These are phyloP conservation scores for Odontomachus brunneus DNA, from an alignment of 1,140 invertebrate species.

Conservation along the genomic window DNA sequence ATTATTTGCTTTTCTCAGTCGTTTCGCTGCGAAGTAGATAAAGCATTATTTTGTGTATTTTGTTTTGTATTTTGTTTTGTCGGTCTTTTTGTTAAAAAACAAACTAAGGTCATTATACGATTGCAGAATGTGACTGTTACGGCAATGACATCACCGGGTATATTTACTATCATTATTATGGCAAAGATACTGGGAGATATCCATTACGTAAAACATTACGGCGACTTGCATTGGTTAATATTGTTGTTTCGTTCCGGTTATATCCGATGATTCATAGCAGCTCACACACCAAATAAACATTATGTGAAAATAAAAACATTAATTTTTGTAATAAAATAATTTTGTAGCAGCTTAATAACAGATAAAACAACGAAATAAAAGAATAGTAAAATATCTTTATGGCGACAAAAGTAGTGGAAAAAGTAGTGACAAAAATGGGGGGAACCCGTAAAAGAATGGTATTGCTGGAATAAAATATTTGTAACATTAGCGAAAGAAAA, in stretches of 20 bases:
- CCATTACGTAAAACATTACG: not conserved
- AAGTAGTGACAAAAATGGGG: too few relatives aligned
- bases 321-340: not conserved
- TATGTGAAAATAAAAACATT: not conserved
- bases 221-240: not conserved
- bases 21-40: slow-evolving; percentile 1
- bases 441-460: too few relatives aligned
- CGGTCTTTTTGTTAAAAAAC: not conserved
- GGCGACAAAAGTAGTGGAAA: not conserved
- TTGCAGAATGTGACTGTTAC: slow-evolving; percentile 1
- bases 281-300: not conserved
- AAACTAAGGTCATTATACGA: slow-evolving; percentile 16
- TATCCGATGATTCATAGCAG: too few relatives aligned
- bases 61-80: slow-evolving; percentile 40
- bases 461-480: not conserved
- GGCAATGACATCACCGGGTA: slow-evolving; percentile 44
- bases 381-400: not conserved
- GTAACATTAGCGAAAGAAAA: not conserved
- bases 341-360: not conserved
- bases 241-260: not conserved
- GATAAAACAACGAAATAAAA: not conserved
- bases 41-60: slow-evolving; percentile 28
- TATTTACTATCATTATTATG: slow-evolving; percentile 1
- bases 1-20: slow-evolving; percentile 2
- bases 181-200: not conserved